Evolutionary conservation across 2,888 invertebrate genomes (phyloP), one percentile per base, ranked within the genome.

Genomic region (Euproctis similis): DNA sequence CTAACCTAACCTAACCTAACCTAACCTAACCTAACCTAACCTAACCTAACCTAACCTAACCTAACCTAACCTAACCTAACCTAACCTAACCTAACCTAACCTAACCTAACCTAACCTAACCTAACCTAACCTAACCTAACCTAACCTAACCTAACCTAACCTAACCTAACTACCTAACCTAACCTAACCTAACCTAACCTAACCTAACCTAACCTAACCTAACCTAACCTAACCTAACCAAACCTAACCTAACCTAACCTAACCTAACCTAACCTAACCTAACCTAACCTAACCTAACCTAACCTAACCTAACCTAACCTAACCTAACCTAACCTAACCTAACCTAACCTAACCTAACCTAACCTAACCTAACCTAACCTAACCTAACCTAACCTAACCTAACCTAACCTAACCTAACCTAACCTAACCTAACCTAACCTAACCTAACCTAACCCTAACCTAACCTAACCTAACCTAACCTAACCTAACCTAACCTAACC

Each of bases 61-160:
- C n/a, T n/a, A n/a, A n/a, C n/a, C n/a, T n/a, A n/a, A n/a, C n/a
- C n/a, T n/a, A n/a, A n/a, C n/a, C n/a, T n/a, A n/a, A n/a, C n/a
- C n/a, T n/a, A n/a, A n/a, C n/a, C n/a, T n/a, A n/a, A n/a, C n/a
- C n/a, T n/a, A n/a, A n/a, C n/a, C n/a, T n/a, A n/a, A n/a, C n/a
- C n/a, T n/a, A n/a, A n/a, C n/a, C n/a, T n/a, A n/a, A n/a, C n/a
- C n/a, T n/a, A n/a, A n/a, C n/a, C n/a, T n/a, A n/a, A n/a, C n/a
- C n/a, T n/a, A n/a, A n/a, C n/a, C n/a, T n/a, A n/a, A n/a, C n/a
- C n/a, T n/a, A n/a, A n/a, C n/a, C n/a, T n/a, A n/a, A n/a, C n/a
- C n/a, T n/a, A 36, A 19, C 31, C 35, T 36, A 36, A 36, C 35
- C 35, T 36, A 36, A 36, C 35, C 35, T 36, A 36, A 36, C 35